A percentile compares a stretch with the other conserved stretches of the same genome.
phyloP scores from a whole-genome alignment of 1,140 invertebrate species.

The Penaeus japonicus region DNA sequence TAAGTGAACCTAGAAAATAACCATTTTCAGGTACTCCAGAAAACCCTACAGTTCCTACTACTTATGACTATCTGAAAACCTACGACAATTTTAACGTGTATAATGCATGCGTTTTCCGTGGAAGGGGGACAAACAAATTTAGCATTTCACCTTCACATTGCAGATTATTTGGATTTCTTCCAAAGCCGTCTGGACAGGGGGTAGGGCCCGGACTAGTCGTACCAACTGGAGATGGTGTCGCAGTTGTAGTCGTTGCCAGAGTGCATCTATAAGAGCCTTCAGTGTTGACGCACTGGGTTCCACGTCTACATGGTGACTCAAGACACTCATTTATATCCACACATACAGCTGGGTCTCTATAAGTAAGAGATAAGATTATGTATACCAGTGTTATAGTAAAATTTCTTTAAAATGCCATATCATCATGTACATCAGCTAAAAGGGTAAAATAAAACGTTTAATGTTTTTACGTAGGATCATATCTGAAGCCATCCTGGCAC shows the following conservation, averaged over 20 bases:
- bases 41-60: too few species aligned
- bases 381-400: background rate
- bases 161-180: constrained; percentile 56
- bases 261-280: constrained; percentile 45
- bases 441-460: background rate
- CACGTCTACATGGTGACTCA: background rate
- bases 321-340: constrained; percentile 58
- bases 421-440: too few species aligned
- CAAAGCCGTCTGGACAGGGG: constrained; percentile 60
- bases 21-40: too few species aligned
- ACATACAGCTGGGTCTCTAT: constrained; percentile 41
- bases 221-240: background rate
- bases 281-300: constrained; percentile 11
- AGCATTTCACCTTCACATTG: constrained; percentile 61
- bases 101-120: too few species aligned
- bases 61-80: too few species aligned
- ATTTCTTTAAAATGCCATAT: too few species aligned
- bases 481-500: constrained; percentile 58
- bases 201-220: background rate
- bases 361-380: background rate
- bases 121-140: too few species aligned
- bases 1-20: too few species aligned
- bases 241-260: background rate
- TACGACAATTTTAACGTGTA: too few species aligned
- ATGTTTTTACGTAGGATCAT: constrained; percentile 52